Base-by-base conservation (phyloP, 37 sponge, comb jelly and placozoan genomes). In the Cliona cf. orientalis region DNA sequence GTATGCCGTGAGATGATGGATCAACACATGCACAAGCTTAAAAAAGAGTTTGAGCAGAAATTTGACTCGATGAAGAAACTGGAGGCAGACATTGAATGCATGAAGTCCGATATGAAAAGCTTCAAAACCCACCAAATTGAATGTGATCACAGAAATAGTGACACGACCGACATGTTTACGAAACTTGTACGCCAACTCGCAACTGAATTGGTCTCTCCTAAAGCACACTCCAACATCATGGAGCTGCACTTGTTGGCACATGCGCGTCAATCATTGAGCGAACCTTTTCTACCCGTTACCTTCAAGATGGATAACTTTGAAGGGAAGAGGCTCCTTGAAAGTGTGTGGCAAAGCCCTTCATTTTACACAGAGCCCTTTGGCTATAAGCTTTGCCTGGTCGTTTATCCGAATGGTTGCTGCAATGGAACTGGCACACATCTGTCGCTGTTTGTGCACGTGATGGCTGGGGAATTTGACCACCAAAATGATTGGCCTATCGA, bases 391-490 rank as follows among this genome's bases (percentile, higher is more conserved):
- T 49, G 69, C 19, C 26, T 80, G 57, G 42, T 44, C 31, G 80
- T 80, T 0, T 55, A 46, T 41, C 33, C 80, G 34, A 55, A 53
- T 32, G 80, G 80, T 28, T 34, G 69, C 22, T 34, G 40, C 39
- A 67, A 35, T 22, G 80, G 80, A 1, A 19, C 6, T n/a, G 69
- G 80, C 3, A 68, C 69, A 6, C 69, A 80, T 34, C 25, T 80
- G 19, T 68, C 80, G 1, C 69, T 80, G 2, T 67, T 68, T 35
- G 55, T 80, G 23, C 46, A 80, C 49, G 46, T 80, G 6, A 49
- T 68, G 80, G 37, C 40, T 28, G 80, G 80, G 32, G 80, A 80
- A 44, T 80, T 68, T 46, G 80, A 80, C 36, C 55, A 80, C 19
- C 19, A 80, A 22, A 28, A 68, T 1, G 5, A 29, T 0, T 80